These are phyloP conservation scores for Gambusia holbrooki DNA, from an alignment of 2,113 vertebrate species.

Conservation along the genomic window DNA sequence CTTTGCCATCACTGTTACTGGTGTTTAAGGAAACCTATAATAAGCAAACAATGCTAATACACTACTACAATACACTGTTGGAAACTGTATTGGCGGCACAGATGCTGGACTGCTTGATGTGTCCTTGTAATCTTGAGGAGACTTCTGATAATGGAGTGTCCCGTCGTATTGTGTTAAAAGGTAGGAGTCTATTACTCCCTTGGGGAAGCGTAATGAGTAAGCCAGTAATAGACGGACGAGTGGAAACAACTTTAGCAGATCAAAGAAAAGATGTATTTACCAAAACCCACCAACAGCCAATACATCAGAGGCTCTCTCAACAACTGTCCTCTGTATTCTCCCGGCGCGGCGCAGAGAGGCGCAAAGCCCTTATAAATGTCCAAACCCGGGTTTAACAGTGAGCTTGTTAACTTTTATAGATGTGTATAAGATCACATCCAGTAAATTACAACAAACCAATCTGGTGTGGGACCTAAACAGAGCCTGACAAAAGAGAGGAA, in stretches of 20 bases:
- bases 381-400: constrained; percentile 49
- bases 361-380: constrained; percentile 62
- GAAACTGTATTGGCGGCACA: constrained; percentile 25
- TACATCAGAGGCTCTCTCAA: constrained; percentile 53
- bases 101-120: constrained; percentile 52
- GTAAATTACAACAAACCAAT: constrained; percentile 58
- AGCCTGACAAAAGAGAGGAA: constrained; percentile 40
- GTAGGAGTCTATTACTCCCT: constrained; percentile 52
- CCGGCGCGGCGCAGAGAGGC: background rate
- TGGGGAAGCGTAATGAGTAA: constrained; percentile 63
- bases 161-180: constrained; percentile 21
- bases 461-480: constrained; percentile 19
- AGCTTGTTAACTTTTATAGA: constrained; percentile 71
- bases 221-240: constrained; percentile 67
- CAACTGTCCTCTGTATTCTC: constrained; percentile 32
- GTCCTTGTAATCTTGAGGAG: constrained; percentile 67
- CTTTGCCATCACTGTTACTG: too few relatives aligned
- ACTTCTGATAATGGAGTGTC: constrained; percentile 35
- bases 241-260: constrained; percentile 70
- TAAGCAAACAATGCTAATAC: too few relatives aligned
- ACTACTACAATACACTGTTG: too few relatives aligned
- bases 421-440: constrained; percentile 48
- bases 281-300: constrained; percentile 47
- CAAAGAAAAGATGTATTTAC: constrained; percentile 68
- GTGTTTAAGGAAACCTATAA: too few relatives aligned